Evolutionary conservation across 2,888 invertebrate species (phyloP), one percentile per base, ranked within the genome.

Genomic region (Synanthedon formicaeformis): DNA sequence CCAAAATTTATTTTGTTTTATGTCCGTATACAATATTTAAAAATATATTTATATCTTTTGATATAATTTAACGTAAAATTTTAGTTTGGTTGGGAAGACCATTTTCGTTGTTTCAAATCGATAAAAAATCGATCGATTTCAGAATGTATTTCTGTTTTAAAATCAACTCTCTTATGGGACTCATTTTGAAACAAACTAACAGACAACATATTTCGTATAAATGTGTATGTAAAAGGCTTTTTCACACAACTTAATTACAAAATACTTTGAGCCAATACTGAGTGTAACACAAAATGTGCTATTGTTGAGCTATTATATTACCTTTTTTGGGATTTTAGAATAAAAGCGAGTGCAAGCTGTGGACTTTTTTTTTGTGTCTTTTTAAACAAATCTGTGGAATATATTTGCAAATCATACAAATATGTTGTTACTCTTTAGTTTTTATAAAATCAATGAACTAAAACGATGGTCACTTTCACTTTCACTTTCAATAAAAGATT

Each of bases 201-300:
- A n/a, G 11, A 45, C 12, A 45, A 8, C 2, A 14, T 45, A 45
- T 13, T 45, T 45, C 14, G 14, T 45, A 45, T 45, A n/a, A 45
- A n/a, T 45, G 14, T 34, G 45, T 49, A 18, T 12, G 1, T 49
- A 49, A 49, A 49, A 14, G 18, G 49, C 16, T 49, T 16, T 10
- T 49, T 49, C 13, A 45, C n/a, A n/a, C 6, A 18, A 34, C 10
- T 34, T 34, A 0, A 34, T 34, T 34, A 34, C 18, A 73, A 63
- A 83, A 82, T 83, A 83, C 79, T 84, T 78, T 74, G 73, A 79
- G 80, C 81, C 85, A 83, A 84, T 83, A 83, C 81, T 81, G 80
- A 73, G 73, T 62, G 62, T 66, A 63, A 63, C 62, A 71, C 61
- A 65, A 48, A 54, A 56, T 53, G 54, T 56, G 53, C 50, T 41